Conservation (phyloP, 2,888 invertebrate species). For the Euphydryas editha region DNA sequence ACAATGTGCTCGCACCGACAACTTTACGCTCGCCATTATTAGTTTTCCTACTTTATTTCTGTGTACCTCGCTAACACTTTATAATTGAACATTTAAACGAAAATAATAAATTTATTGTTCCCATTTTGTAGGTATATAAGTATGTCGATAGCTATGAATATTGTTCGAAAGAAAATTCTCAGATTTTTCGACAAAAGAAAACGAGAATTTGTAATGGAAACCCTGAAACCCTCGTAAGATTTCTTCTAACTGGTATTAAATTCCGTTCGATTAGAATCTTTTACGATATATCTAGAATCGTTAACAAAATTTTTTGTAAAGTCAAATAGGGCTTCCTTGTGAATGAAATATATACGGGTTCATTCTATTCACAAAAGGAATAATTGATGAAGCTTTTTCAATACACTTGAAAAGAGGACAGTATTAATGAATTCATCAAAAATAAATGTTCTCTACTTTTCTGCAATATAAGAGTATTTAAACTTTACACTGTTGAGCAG, state of each 20-base stretch:
- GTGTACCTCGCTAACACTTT: background rate
- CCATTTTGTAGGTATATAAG: too few relatives aligned
- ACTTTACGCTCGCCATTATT: slow-evolving; percentile 35
- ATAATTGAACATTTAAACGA: background rate
- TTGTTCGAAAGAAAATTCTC: background rate
- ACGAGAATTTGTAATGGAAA: slow-evolving; percentile 1
- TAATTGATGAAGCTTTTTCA: slow-evolving; percentile 2
- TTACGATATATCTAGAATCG: background rate
- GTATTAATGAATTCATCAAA: too few relatives aligned
- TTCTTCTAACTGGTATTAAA: slow-evolving; percentile 17
- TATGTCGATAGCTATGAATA: too few relatives aligned
- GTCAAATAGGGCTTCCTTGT: slow-evolving; percentile 5
- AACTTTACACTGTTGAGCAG: too few relatives aligned
- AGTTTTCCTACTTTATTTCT: slow-evolving; percentile 28
- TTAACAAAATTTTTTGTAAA: background rate
- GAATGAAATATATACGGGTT: slow-evolving; percentile 8
- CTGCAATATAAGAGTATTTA: too few relatives aligned
- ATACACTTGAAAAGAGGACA: background rate
- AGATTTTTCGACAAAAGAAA: background rate
- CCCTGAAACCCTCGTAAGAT: slow-evolving; percentile 17
- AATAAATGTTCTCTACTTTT: too few relatives aligned
- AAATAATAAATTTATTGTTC: background rate
- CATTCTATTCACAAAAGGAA: slow-evolving; percentile 14
- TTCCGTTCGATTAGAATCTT: slow-evolving; percentile 13
- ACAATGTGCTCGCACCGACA: slow-evolving; percentile 30